Percentiles rank a stretch among this genome's conserved stretches.
These are phyloP conservation scores for Drosophila falleni DNA, from an alignment of 2,888 invertebrate species.

Conservation along the genomic window DNA sequence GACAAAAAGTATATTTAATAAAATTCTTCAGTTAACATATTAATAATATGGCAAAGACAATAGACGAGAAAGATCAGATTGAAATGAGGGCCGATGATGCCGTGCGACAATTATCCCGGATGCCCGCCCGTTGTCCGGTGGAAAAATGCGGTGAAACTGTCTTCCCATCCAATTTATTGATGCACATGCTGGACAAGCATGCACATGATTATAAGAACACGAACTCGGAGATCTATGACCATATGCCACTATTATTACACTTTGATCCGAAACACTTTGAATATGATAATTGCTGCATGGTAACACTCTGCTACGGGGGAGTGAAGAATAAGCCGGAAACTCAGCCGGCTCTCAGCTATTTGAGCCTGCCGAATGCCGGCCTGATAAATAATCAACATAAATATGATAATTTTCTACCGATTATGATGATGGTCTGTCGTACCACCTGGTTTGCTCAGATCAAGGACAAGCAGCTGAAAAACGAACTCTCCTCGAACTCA, in stretches of 20 bases:
- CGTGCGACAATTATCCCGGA: slow-evolving; percentile 14
- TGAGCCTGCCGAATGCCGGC: slow-evolving; percentile 32
- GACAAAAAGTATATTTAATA: not conserved
- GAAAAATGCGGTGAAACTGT: slow-evolving; percentile 35
- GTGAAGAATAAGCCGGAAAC: not conserved
- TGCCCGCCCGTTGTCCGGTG: slow-evolving; percentile 38
- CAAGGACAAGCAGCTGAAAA: slow-evolving; percentile 28
- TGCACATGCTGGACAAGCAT: slow-evolving; percentile 48
- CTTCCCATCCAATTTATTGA: slow-evolving; percentile 53
- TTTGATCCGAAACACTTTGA: slow-evolving; percentile 29
- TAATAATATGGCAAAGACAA: not conserved
- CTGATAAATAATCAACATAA: slow-evolving; percentile 21
- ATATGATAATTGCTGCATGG: slow-evolving; percentile 16
- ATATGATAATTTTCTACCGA: slow-evolving; percentile 39
- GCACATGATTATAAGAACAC: not conserved
- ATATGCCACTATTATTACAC: slow-evolving; percentile 17
- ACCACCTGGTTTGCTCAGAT: slow-evolving; percentile 51
- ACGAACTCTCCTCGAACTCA: slow-evolving; percentile 4
- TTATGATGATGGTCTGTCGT: slow-evolving; percentile 47
- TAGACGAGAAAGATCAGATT: slow-evolving; percentile 5
- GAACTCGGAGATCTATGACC: slow-evolving; percentile 31
- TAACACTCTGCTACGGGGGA: slow-evolving; percentile 46
- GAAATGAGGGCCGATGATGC: not conserved
- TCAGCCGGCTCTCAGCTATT: slow-evolving; percentile 23
- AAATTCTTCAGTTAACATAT: not conserved